These are phyloP conservation scores for Grammomys surdaster DNA, from an alignment of 2,113 vertebrate genomes.

Conservation along the genomic window DNA sequence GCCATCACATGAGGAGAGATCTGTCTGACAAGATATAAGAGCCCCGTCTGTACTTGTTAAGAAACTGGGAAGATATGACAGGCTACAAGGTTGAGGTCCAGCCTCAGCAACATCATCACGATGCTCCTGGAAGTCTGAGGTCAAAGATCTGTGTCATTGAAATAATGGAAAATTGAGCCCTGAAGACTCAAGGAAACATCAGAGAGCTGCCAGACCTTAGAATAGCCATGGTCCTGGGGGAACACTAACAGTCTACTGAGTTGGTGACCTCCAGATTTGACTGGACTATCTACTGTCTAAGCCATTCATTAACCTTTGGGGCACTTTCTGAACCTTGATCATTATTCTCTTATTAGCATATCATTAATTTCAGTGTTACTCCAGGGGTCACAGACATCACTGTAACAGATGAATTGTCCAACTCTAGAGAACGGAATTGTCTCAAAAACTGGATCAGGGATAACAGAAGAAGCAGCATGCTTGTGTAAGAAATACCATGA, in stretches of 20 bases:
- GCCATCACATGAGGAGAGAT: not conserved
- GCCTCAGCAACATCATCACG: not conserved
- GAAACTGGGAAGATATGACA: not conserved
- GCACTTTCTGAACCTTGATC: conserved; percentile 38
- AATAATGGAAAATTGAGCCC: conserved; percentile 11
- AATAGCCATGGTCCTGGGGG: not conserved
- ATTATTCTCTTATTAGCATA: conserved; percentile 74
- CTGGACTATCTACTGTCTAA: conserved; percentile 40
- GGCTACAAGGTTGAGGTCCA: not conserved
- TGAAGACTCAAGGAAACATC: not conserved
- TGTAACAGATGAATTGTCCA: not conserved
- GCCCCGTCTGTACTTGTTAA: not conserved
- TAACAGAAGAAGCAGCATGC: not conserved
- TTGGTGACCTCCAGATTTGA: conserved; percentile 13
- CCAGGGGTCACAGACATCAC: conserved; percentile 47
- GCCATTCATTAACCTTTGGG: conserved; percentile 62
- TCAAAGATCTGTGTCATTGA: not conserved
- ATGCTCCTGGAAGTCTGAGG: not conserved
- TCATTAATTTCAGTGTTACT: conserved; percentile 70
- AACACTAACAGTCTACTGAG: conserved; percentile 23
- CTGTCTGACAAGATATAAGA: conserved; percentile 5
- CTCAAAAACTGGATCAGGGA: conserved; percentile 1
- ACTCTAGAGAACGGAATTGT: conserved; percentile 16
- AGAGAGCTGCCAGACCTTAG: conserved; percentile 1
- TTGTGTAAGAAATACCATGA: conserved; percentile 34